Base-by-base conservation (phyloP, 2,113 vertebrate genomes). In the Oreotragus oreotragus region DNA sequence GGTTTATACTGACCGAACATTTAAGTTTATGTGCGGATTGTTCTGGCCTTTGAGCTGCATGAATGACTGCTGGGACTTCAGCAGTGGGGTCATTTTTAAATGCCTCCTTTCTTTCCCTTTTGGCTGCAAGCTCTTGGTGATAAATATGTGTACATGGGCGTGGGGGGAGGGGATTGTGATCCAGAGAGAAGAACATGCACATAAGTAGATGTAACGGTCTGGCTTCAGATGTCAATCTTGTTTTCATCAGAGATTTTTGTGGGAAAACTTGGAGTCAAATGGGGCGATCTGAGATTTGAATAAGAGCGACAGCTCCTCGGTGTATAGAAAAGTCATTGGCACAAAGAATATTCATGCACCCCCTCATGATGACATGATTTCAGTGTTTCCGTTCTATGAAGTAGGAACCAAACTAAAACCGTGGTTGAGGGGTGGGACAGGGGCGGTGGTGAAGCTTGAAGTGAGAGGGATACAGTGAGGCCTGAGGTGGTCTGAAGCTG, bases 1-100 rank as follows among this genome's bases (percentile, higher is more conserved):
- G 55, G 76, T 97, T 96, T 96, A 39, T 70, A 88, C 76, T 86
- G 89, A 95, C 43, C 2, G 7, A n/a, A 95, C 45, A 73, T 88
- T 91, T 45, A 58, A 16, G 27, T 92, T 90, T 91, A 79, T 53
- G 86, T 62, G 66, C 19, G 64, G 84, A 77, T 47, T 53, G 53
- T 79, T 28, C 87, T 94, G 92, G 93, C 58, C 66, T 97, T 90
- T 93, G 96, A 97, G 73, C 84, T 85, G 39, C 39, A 43, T 53
- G 81, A 88, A 49, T 90, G 76, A 79, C 19, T 77, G 16, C 88
- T 90, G 79, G 55, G 81, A 43, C 77, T 95, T 90, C 77, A 70
- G 45, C 36, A 70, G 49, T 30, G 39, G 33, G 33, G 51, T 45
- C 55, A 70, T 81, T 95, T 92, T 94, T 51, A 25, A 96, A 66